Evolutionary conservation across 2,113 vertebrate genomes (phyloP).

Genomic region (Chunga burmeisteri): DNA sequence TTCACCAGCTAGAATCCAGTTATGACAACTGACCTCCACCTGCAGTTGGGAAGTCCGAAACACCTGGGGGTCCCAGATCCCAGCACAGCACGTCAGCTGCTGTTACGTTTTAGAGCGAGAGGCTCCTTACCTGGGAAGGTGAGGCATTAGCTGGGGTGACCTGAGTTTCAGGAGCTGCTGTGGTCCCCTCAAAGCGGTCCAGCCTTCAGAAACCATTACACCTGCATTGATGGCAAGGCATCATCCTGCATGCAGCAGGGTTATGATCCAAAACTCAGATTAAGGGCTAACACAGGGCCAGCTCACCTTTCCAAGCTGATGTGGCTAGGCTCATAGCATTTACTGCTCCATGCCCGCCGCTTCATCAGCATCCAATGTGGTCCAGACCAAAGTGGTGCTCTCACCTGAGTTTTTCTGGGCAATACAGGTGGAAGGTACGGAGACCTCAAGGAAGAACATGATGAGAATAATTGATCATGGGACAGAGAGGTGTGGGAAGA

Average conservation of each 20-base stretch:
- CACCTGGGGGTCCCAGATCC: not conserved
- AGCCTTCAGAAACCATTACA: not conserved
- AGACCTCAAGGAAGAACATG: rapidly evolving
- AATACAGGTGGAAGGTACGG: not conserved
- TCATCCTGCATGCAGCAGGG: not conserved
- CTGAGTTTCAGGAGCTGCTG: not conserved
- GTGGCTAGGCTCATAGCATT: not conserved
- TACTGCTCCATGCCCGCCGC: not conserved
- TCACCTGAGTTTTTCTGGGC: not conserved
- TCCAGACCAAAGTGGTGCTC: not conserved
- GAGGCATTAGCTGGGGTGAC: not conserved
- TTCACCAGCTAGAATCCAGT: not conserved
- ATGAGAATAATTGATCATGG: not conserved
- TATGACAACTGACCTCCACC: not conserved
- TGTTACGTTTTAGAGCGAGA: not conserved
- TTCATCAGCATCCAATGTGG: not conserved
- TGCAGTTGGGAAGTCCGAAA: not conserved
- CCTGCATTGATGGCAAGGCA: not conserved
- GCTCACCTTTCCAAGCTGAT: not conserved
- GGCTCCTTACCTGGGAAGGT: not conserved
- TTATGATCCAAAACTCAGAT: not conserved
- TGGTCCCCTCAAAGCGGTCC: not conserved
- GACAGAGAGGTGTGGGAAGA: not conserved
- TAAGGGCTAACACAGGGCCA: not conserved
- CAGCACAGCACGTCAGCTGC: not conserved